phyloP scores from a whole-genome alignment of 2,797 vertebrate species.

The Pelochelys cantorii region DNA sequence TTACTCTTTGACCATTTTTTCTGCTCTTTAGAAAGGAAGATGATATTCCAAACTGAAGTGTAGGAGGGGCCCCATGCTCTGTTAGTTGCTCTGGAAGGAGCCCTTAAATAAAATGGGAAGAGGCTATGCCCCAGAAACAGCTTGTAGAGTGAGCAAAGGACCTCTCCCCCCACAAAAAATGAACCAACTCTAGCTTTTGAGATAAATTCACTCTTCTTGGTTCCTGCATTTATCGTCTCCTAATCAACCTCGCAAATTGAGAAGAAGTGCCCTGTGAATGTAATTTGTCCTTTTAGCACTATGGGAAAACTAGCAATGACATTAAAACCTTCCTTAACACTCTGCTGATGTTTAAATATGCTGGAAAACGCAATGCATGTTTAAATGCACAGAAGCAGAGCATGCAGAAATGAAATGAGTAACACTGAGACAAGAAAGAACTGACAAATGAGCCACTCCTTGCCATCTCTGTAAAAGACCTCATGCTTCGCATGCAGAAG shows the following conservation, averaged over 20 bases:
- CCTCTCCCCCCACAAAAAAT: neutral
- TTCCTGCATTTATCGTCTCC: neutral
- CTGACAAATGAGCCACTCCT: neutral
- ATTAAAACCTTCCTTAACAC: neutral
- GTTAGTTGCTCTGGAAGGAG: accelerated
- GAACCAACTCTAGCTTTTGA: neutral
- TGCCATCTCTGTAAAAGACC: neutral
- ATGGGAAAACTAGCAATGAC: neutral
- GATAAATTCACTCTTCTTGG: neutral
- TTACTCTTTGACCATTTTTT: neutral
- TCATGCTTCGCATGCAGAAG: neutral
- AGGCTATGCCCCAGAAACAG: neutral
- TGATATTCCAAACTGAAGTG: neutral
- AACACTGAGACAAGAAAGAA: neutral
- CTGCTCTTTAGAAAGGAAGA: neutral
- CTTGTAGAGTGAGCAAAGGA: neutral
- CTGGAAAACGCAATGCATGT: neutral
- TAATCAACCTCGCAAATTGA: neutral
- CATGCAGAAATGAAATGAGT: neutral
- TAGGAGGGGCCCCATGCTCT: neutral
- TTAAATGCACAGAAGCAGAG: neutral
- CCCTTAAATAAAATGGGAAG: neutral
- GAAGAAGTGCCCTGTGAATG: neutral
- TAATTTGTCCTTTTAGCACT: neutral
- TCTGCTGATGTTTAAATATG: neutral